These are phyloP conservation scores for Oplegnathus fasciatus DNA, from an alignment of 2,113 vertebrate genomes.

Conservation along the genomic window DNA sequence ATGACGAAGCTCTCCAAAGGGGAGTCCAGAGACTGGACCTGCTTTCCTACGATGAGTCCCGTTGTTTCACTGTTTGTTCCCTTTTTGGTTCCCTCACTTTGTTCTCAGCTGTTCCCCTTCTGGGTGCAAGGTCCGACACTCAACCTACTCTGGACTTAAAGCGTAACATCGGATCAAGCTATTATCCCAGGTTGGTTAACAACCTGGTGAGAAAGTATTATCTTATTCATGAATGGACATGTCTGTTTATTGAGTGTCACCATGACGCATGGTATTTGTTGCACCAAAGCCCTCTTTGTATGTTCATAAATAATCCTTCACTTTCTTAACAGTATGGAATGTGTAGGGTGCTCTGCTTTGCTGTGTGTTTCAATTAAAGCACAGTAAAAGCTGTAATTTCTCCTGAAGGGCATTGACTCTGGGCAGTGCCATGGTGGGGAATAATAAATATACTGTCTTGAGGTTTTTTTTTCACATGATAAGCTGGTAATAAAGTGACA, in stretches of 20 bases:
- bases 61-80: conserved; percentile 47
- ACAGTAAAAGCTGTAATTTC: neutral
- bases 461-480: neutral
- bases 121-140: conserved; percentile 48
- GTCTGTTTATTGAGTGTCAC: conserved; percentile 72
- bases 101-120: conserved; percentile 36
- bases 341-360: conserved; percentile 22
- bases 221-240: conserved; percentile 74
- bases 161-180: conserved; percentile 77
- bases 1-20: conserved; percentile 64
- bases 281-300: conserved; percentile 70
- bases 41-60: conserved; percentile 55
- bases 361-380: neutral
- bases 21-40: conserved; percentile 49
- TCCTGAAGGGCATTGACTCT: neutral
- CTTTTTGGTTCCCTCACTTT: conserved; percentile 22
- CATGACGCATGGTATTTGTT: conserved; percentile 64
- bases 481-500: neutral
- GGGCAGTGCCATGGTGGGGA: neutral
- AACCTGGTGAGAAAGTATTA: conserved; percentile 69
- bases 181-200: conserved; percentile 71
- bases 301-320: conserved; percentile 62
- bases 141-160: conserved; percentile 69
- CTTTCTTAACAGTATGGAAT: conserved; percentile 62
- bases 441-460: neutral